A percentile compares a stretch with the other conserved stretches of the same genome.
phyloP scores from a whole-genome alignment of 2,888 invertebrate genomes.

The Tortrix viridana region DNA sequence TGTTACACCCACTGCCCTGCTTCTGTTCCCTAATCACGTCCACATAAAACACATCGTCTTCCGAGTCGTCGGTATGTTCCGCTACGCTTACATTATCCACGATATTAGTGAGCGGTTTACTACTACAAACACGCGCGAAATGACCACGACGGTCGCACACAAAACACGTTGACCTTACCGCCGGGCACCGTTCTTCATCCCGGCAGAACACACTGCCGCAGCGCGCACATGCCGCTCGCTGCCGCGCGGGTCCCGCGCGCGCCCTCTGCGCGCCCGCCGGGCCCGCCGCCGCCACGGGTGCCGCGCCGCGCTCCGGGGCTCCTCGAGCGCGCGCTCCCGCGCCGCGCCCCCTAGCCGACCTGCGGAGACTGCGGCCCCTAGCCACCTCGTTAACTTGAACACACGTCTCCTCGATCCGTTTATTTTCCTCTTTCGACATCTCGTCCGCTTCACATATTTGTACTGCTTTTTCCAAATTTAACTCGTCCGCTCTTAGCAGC shows the following conservation, averaged over 20 bases:
- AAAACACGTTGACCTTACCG: conserved; percentile 1
- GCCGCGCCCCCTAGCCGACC: neutral
- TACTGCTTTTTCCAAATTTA: neutral
- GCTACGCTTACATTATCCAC: conserved; percentile 11
- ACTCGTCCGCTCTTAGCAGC: neutral
- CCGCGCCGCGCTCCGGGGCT: neutral
- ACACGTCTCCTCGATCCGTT: neutral
- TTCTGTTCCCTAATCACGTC: neutral
- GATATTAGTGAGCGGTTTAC: neutral
- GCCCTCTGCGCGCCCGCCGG: neutral
- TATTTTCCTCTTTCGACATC: neutral
- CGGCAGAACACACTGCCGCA: conserved; percentile 12
- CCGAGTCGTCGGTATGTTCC: conserved; percentile 8
- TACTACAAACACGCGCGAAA: neutral
- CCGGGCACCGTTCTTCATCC: conserved; percentile 20
- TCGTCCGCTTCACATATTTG: neutral
- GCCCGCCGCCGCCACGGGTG: no score
- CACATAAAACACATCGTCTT: conserved; percentile 11
- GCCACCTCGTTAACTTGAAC: no score
- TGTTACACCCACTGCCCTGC: neutral
- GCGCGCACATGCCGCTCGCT: conserved; percentile 2
- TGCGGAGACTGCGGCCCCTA: neutral
- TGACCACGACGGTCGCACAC: neutral
- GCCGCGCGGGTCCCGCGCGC: conserved; percentile 1
- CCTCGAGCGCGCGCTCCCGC: neutral